phyloP scores from a whole-genome alignment of 2,888 invertebrate genomes.

The Ornithoptera alexandrae region DNA sequence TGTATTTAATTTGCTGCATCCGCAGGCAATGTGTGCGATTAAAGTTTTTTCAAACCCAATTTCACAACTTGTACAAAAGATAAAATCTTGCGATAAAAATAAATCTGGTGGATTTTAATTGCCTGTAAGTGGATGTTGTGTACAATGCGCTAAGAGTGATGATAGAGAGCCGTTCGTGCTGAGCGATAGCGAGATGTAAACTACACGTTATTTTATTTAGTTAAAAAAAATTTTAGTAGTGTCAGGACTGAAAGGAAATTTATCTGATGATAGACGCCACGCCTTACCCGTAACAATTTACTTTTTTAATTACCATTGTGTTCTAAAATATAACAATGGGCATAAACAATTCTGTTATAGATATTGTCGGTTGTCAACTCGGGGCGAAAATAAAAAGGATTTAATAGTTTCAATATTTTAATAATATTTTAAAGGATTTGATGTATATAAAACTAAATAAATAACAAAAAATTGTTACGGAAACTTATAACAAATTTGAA shows the following conservation, averaged over 20 bases:
- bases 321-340: too few relatives aligned
- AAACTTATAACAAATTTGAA: too few relatives aligned
- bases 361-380: too few relatives aligned
- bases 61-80: slow-evolving; percentile 21
- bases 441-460: too few relatives aligned
- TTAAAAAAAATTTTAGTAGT: not conserved
- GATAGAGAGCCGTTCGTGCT: not conserved
- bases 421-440: too few relatives aligned
- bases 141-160: slow-evolving; percentile 15
- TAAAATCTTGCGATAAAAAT: slow-evolving; percentile 30
- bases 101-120: slow-evolving; percentile 32
- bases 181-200: slow-evolving; percentile 5
- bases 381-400: too few relatives aligned
- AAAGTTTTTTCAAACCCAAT: slow-evolving; percentile 13
- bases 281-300: not conserved
- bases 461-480: too few relatives aligned
- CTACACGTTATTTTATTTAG: not conserved
- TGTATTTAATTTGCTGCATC: slow-evolving; percentile 18
- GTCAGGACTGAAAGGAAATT: not conserved
- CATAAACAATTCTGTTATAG: too few relatives aligned
- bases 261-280: too few relatives aligned
- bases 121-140: slow-evolving; percentile 33
- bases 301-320: too few relatives aligned
- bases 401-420: too few relatives aligned
- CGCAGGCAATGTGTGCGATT: slow-evolving; percentile 17